Evolutionary conservation across 2,888 invertebrate genomes (phyloP).

Genomic region (Xestia xanthographa): DNA sequence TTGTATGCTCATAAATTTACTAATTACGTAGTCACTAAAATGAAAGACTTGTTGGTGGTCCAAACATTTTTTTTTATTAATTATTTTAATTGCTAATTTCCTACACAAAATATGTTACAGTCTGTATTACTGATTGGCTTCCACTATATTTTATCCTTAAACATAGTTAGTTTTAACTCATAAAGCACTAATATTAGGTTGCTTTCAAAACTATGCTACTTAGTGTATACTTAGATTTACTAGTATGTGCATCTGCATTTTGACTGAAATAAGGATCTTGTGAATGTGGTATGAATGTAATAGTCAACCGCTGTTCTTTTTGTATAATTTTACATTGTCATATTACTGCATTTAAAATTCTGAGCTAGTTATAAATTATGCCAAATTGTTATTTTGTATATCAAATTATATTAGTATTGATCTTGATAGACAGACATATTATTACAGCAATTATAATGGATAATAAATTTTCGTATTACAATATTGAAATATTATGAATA

Average conservation of each 20-base stretch:
- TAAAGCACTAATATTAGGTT: conserved; percentile 87
- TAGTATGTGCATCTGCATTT: conserved; percentile 84
- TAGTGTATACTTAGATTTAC: conserved; percentile 80
- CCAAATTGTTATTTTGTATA: conserved; percentile 88
- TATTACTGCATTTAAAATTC: conserved; percentile 86
- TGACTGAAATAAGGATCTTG: conserved; percentile 87
- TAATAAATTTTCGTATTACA: conserved; percentile 62
- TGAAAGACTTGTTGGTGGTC: conserved; percentile 88
- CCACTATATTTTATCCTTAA: conserved; percentile 77
- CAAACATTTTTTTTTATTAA: conserved; percentile 79
- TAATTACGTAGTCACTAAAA: conserved; percentile 70
- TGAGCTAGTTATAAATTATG: conserved; percentile 85
- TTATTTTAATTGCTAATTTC: conserved; percentile 59
- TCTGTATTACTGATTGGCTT: conserved; percentile 80
- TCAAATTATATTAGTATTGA: conserved; percentile 78
- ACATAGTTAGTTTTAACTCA: conserved; percentile 76
- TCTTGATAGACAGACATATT: conserved; percentile 71
- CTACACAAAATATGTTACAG: conserved; percentile 60
- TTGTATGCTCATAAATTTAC: conserved; percentile 67
- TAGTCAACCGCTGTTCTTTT: conserved; percentile 81
- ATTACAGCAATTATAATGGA: conserved; percentile 63
- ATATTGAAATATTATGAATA: conserved; percentile 63
- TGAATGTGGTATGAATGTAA: conserved; percentile 87
- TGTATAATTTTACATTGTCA: conserved; percentile 84
- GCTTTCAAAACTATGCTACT: conserved; percentile 86